Percentiles rank a stretch among this genome's conserved stretches.
These are phyloP conservation scores for Sebastes itinus DNA, from an alignment of 2,797 vertebrate species.

Conservation along the genomic window DNA sequence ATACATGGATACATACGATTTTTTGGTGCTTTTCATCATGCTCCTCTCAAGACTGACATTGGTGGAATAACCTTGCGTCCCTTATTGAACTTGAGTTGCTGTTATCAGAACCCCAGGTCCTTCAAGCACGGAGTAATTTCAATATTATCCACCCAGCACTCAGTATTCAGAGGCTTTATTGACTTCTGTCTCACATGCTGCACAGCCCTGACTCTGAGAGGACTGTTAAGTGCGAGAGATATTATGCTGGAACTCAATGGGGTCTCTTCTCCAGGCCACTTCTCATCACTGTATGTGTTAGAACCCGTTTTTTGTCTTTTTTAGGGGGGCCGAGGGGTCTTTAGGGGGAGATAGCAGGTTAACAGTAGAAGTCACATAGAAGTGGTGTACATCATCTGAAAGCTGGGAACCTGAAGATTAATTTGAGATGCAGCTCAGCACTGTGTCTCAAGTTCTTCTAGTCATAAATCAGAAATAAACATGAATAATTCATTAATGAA, in stretches of 20 bases:
- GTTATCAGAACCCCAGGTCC: constrained; percentile 20
- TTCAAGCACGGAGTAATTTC: constrained; percentile 35
- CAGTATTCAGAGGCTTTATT: constrained; percentile 46
- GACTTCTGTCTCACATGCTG: constrained; percentile 17
- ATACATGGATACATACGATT: background rate
- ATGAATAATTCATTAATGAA: too few species aligned
- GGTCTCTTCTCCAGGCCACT: constrained; percentile 23
- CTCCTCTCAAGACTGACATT: background rate
- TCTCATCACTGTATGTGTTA: background rate
- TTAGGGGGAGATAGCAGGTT: too few species aligned
- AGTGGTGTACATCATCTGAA: too few species aligned
- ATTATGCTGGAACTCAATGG: constrained; percentile 34
- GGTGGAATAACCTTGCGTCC: background rate
- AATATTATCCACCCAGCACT: constrained; percentile 25
- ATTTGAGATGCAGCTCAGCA: too few species aligned
- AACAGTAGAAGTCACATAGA: too few species aligned
- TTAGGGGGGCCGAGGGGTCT: too few species aligned
- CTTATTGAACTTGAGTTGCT: background rate
- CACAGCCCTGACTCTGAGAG: constrained; percentile 41
- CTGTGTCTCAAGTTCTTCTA: too few species aligned
- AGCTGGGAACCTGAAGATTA: too few species aligned
- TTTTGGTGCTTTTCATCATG: background rate
- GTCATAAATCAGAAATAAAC: too few species aligned
- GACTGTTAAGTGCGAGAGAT: constrained; percentile 43
- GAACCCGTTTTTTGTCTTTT: too few species aligned